phyloP scores from a whole-genome alignment of 2,888 invertebrate genomes.

The Nemoura dubitans region DNA sequence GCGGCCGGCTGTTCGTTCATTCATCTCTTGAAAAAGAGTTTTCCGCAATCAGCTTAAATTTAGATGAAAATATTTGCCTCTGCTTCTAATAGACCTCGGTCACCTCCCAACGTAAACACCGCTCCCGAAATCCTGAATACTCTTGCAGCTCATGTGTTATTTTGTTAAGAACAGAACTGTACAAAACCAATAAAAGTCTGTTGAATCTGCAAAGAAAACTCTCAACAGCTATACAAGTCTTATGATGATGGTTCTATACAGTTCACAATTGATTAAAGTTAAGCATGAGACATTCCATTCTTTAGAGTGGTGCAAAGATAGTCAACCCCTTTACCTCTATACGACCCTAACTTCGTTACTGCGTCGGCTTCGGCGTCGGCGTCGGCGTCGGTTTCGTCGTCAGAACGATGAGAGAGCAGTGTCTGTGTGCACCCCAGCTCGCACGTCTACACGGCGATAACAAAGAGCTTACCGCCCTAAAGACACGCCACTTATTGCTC shows the following conservation, averaged over 20 bases:
- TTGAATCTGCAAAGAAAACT: neutral
- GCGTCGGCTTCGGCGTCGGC: neutral
- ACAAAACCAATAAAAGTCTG: slow-evolving; percentile 3
- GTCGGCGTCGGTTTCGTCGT: neutral
- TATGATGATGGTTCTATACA: slow-evolving; percentile 28
- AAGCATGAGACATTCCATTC: neutral
- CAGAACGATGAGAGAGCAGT: neutral
- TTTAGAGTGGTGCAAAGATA: neutral
- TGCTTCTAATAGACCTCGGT: neutral
- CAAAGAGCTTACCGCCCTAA: slow-evolving; percentile 47
- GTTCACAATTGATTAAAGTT: slow-evolving; percentile 47
- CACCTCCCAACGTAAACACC: neutral
- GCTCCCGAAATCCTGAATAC: neutral
- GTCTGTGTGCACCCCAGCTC: slow-evolving; percentile 35
- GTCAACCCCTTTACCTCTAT: slow-evolving; percentile 42
- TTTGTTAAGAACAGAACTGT: neutral
- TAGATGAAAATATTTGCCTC: neutral
- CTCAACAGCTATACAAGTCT: neutral
- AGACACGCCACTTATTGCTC: slow-evolving; percentile 44
- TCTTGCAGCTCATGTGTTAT: neutral
- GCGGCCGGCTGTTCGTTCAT: slow-evolving; percentile 1
- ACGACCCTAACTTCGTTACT: slow-evolving; percentile 43
- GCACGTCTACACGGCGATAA: slow-evolving; percentile 42
- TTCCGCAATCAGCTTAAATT: slow-evolving; percentile 4
- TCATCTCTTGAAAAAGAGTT: neutral